phyloP scores from a whole-genome alignment of 2,888 invertebrate genomes.

The Mycalesis mineus region DNA sequence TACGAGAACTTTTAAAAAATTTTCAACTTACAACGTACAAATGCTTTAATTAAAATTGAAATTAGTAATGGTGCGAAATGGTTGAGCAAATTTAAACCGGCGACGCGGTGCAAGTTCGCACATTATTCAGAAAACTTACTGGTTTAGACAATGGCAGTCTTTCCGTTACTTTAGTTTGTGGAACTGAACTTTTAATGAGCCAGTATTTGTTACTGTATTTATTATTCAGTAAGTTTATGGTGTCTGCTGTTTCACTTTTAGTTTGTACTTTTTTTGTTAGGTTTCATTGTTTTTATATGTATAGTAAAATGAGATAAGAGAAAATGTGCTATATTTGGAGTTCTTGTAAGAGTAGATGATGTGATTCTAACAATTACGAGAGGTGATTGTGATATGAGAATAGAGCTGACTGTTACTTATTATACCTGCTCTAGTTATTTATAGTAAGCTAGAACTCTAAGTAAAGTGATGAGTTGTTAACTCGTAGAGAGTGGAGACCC shows the following conservation, averaged over 20 bases:
- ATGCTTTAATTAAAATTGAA: conserved; percentile 19
- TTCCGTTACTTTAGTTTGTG: conserved; percentile 33
- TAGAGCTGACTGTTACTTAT: too few species aligned
- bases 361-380: too few species aligned
- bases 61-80: conserved; percentile 18
- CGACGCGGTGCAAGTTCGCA: conserved; percentile 28
- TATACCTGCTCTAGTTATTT: too few species aligned
- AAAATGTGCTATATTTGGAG: too few species aligned
- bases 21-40: not conserved
- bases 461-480: too few species aligned
- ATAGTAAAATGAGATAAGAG: too few species aligned
- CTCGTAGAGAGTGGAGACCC: too few species aligned
- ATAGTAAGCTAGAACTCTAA: too few species aligned
- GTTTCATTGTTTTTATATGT: not conserved
- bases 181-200: conserved; percentile 36
- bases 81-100: conserved; percentile 25
- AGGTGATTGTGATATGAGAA: too few species aligned
- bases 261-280: conserved; percentile 7
- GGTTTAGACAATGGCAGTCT: conserved; percentile 33
- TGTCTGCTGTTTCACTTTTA: conserved; percentile 7
- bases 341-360: too few species aligned
- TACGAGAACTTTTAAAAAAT: not conserved
- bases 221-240: not conserved
- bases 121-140: conserved; percentile 38
- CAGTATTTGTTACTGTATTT: conserved; percentile 23